Conservation (phyloP, 2,888 invertebrate species). For the Ecliptopera silaceata region DNA sequence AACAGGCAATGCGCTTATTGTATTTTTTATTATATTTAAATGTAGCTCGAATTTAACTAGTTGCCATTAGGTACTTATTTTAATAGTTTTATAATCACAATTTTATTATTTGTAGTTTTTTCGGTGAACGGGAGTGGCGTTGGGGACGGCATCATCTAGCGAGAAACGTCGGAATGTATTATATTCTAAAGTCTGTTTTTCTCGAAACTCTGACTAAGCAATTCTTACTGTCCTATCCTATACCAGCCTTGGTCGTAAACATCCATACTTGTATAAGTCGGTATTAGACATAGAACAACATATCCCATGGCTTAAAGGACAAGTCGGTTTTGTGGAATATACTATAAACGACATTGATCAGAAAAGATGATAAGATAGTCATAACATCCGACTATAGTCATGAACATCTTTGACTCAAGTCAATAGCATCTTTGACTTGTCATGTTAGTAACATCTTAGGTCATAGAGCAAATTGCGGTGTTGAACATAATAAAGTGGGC, state of each 20-base stretch:
- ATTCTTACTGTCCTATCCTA: not conserved
- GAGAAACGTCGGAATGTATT: not conserved
- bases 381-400: constrained; percentile 8
- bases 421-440: constrained; percentile 11
- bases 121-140: constrained; percentile 24
- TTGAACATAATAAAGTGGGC: constrained; percentile 12
- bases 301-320: not conserved
- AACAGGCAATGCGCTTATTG: constrained; percentile 7
- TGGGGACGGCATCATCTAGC: constrained; percentile 23
- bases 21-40: not conserved
- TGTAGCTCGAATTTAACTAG: too few species aligned
- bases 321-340: not conserved
- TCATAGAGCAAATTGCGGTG: constrained; percentile 5
- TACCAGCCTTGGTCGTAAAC: not conserved
- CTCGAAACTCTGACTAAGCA: not conserved
- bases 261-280: not conserved
- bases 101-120: not conserved
- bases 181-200: not conserved
- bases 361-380: constrained; percentile 14
- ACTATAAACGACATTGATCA: not conserved
- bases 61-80: too few species aligned
- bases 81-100: too few species aligned
- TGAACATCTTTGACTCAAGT: constrained; percentile 12
- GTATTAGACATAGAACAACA: not conserved
- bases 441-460: not conserved